phyloP scores from a whole-genome alignment of 2,113 vertebrate species.

The Cygnus atratus region DNA sequence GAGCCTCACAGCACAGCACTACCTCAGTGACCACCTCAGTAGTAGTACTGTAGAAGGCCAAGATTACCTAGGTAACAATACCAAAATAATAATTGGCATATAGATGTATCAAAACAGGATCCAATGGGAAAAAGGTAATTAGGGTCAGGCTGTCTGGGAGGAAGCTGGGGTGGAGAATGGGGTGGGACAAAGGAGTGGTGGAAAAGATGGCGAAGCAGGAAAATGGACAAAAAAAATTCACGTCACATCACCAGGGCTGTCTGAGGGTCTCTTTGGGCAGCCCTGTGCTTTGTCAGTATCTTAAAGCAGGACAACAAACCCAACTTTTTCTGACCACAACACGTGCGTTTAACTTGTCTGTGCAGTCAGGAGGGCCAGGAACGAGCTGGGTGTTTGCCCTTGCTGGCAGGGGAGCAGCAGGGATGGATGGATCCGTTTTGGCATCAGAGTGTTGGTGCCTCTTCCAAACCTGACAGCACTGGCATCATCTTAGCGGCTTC shows the following conservation, averaged over 20 bases:
- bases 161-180: background rate
- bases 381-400: background rate
- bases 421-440: background rate
- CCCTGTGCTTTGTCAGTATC: background rate
- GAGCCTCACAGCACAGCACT: background rate
- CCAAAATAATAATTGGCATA: background rate
- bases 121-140: background rate
- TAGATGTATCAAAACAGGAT: background rate
- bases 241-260: background rate
- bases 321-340: background rate
- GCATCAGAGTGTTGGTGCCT: rapidly evolving
- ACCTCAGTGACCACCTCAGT: background rate
- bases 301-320: background rate
- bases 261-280: background rate
- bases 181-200: background rate
- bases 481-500: background rate
- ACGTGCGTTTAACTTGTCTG: background rate
- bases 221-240: background rate
- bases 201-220: background rate
- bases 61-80: background rate
- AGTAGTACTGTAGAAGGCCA: background rate
- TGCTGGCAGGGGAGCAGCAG: background rate
- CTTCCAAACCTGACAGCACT: rapidly evolving
- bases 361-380: background rate
- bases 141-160: background rate